Evolutionary conservation across 2,888 invertebrate species (phyloP).

Genomic region (Scaeva pyrastri): DNA sequence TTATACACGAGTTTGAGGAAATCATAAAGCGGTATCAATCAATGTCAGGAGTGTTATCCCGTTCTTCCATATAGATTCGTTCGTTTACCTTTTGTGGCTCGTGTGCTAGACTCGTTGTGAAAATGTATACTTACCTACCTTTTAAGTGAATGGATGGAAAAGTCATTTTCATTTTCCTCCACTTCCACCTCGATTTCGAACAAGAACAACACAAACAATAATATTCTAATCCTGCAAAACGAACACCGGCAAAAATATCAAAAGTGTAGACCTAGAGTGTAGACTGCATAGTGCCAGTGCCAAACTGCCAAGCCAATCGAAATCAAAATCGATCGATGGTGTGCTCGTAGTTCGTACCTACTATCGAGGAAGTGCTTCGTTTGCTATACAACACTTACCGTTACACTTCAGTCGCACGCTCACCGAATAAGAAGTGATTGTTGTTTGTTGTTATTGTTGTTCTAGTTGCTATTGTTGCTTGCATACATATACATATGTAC

Average conservation of each 20-base stretch:
- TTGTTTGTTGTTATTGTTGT: conserved; percentile 8
- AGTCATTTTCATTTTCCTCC: no score
- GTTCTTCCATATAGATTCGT: conserved; percentile 17
- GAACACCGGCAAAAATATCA: conserved; percentile 33
- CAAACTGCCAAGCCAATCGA: background rate
- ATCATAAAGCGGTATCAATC: conserved; percentile 62
- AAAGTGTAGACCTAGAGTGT: background rate
- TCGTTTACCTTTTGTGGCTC: background rate
- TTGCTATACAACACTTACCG: conserved; percentile 21
- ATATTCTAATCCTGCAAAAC: conserved; percentile 39
- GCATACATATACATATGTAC: background rate
- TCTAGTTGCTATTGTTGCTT: conserved; percentile 5
- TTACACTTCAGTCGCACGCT: conserved; percentile 9
- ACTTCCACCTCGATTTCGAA: no score
- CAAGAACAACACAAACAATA: conserved; percentile 35
- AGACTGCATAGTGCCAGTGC: background rate
- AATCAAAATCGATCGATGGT: conserved; percentile 49
- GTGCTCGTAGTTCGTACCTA: no score
- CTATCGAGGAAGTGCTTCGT: conserved; percentile 50
- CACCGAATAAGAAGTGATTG: conserved; percentile 41
- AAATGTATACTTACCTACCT: no score
- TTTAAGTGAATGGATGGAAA: conserved; percentile 67
- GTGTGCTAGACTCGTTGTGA: conserved; percentile 12
- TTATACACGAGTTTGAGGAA: conserved; percentile 43
- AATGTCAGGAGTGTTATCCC: conserved; percentile 57